Base-by-base conservation (phyloP, 2,888 invertebrate species). In the Drosophila sordidula region DNA sequence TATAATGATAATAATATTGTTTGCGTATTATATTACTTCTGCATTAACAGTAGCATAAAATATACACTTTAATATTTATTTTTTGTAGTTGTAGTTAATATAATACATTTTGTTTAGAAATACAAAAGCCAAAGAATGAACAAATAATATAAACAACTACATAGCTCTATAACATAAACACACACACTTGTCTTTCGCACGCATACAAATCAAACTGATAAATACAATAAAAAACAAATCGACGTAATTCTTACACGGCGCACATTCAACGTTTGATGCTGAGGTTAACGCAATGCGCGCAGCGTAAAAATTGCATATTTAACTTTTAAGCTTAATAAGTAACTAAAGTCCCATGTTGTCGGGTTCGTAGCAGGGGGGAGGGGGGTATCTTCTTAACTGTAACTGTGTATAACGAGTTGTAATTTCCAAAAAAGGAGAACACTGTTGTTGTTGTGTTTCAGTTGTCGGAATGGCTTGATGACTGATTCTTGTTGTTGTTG, bases 271-370 rank as follows among this genome's bases (percentile, higher is more conserved):
- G 59, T 32, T 62, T 64, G 82, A 82, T 82, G 82, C 82, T 82
- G 82, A 70, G 18, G 70, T 49, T 44, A 69, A 41, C 47, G 49
- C 47, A 82, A 85, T 69, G 54, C 44, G 82, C 82, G 74, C 36
- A 61, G 83, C 82, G 82, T 87, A 75, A 69, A 85, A 82, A 87
- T 82, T 67, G 12, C 6, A 22, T 50, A 64, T 52, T 50, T 25
- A 73, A 80, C 70, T 69, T 70, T 78, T 44, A 36, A 80, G 63
- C 80, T 81, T 80, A 82, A 72, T 80, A 80, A 82, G 85, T 84
- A 80, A 83, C 85, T 85, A 61, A 80, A 78, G 83, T 85, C 83
- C 82, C 73, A 80, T 81, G 71, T 81, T 65, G 59, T 78, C 56
- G 70, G 55, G 63, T 59, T 64, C 57, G 73, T 55, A 63, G 55